Percentiles rank a stretch among this genome's conserved stretches.
phyloP scores from a whole-genome alignment of 2,797 vertebrate genomes.

The Micromesistius poutassou region DNA sequence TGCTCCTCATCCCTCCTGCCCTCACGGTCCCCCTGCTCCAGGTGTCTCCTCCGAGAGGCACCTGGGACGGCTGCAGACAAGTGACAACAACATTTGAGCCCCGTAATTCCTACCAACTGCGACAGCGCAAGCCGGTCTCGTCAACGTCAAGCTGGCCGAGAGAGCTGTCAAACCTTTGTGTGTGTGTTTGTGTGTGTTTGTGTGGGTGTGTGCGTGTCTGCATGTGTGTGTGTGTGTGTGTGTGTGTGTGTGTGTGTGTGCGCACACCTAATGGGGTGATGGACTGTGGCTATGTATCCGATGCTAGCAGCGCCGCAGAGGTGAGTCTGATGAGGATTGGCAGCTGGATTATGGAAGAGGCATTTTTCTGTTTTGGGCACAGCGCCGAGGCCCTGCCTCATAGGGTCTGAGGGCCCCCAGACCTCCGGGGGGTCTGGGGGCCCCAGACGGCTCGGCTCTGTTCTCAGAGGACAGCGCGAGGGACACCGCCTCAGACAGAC shows the following conservation, averaged over 20 bases:
- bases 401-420: not conserved
- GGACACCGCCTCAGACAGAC: constrained; percentile 38
- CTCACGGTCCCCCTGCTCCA: not conserved
- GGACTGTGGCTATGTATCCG: not conserved
- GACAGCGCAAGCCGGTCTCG: constrained; percentile 33
- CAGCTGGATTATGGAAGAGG: constrained; percentile 66
- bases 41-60: not conserved
- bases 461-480: constrained; percentile 35
- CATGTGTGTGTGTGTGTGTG: constrained; percentile 7
- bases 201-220: constrained; percentile 4
- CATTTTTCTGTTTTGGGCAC: constrained; percentile 49
- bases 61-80: constrained; percentile 28
- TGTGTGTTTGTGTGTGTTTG: constrained; percentile 7
- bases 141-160: constrained; percentile 40
- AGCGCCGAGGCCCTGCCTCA: constrained; percentile 11
- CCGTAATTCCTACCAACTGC: constrained; percentile 50
- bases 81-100: constrained; percentile 58
- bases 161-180: constrained; percentile 34
- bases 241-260: not conserved
- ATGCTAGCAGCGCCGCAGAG: constrained; percentile 19
- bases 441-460: no score
- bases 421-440: no score
- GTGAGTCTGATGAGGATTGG: constrained; percentile 65
- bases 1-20: not conserved
- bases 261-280: not conserved